Evolutionary conservation across 2,888 invertebrate species (phyloP), one percentile per base, ranked within the genome.

Genomic region (Dinocampus coccinellae): DNA sequence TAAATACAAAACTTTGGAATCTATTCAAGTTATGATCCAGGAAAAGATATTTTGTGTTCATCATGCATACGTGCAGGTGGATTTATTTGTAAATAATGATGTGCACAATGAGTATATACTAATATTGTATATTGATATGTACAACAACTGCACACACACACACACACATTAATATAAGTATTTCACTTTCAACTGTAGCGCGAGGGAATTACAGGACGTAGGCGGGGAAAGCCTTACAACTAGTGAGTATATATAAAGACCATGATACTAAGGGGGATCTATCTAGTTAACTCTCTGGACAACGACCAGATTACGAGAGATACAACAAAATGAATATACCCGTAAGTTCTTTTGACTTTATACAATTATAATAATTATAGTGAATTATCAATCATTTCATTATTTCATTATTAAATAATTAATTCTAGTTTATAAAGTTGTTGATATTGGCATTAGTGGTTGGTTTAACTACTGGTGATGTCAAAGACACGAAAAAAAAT

Each of bases 231-330:
- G 86, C 81, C 80, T n/a, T 20, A 82, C 42, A 79, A 83, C 79
- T 78, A 75, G 74, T 61, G 70, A 73, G 76, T 74, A 76, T 77
- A 77, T 87, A 87, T 87, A 87, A 87, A 87, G 82, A 79, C 80
- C 75, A 76, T 76, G 76, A 75, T 74, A 73, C 70, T 79, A 79
- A 79, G 84, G 85, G 86, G 87, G 85, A 86, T 82, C 78, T 80
- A 86, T 83, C 83, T 86, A 87, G 87, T 87, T 78, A 83, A 81
- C 16, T 83, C 73, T 83, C 83, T 85, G 83, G 84, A 82, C 82
- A 78, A 80, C 80, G 78, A 79, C 80, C 79, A 78, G 76, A 80
- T 78, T 76, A 78, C 76, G 78, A 79, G 79, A 77, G 74, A 76
- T 72, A 79, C 76, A 77, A 64, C 73, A 83, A 70, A 77, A 87